phyloP scores from a whole-genome alignment of 2,113 vertebrate genomes.

The Potamarius usumacintae region DNA sequence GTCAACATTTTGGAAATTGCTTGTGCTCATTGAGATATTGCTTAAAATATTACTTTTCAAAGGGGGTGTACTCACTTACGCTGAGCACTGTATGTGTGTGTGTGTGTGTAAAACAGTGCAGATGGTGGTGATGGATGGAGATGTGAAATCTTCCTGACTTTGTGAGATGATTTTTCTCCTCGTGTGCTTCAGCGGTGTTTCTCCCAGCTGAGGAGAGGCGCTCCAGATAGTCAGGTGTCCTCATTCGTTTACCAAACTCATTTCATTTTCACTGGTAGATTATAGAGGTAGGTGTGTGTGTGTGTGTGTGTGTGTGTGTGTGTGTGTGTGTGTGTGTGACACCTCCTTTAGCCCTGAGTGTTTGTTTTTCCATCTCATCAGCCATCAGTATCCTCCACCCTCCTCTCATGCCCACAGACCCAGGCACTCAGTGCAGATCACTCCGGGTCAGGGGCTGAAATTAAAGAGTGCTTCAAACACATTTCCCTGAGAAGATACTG shows the following conservation, averaged over 20 bases:
- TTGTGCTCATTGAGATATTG: no score
- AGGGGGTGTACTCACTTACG: no score
- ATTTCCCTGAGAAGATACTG: background rate
- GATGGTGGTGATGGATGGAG: background rate
- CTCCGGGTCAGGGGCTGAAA: slow-evolving; percentile 40
- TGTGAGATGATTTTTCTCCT: slow-evolving; percentile 1
- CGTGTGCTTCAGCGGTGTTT: background rate
- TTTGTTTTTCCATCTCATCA: slow-evolving; percentile 14
- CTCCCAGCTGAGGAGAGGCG: background rate
- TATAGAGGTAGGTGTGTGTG: slow-evolving; percentile 6
- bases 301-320: slow-evolving; percentile 30
- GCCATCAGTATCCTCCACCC: slow-evolving; percentile 1
- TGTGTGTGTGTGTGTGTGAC: slow-evolving; percentile 15
- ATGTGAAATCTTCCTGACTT: slow-evolving; percentile 8
- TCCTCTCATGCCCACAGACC: slow-evolving; percentile 6
- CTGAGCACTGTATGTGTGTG: no score
- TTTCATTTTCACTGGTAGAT: slow-evolving; percentile 12
- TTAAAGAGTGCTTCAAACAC: background rate
- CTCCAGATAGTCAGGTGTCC: slow-evolving; percentile 5
- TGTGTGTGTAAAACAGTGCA: background rate
- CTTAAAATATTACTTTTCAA: no score
- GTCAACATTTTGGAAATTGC: no score
- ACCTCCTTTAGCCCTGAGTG: background rate
- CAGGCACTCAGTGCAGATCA: background rate
- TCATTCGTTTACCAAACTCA: slow-evolving; percentile 15